Base-by-base conservation (phyloP, 2,888 invertebrate species). In the Malacosoma neustria region DNA sequence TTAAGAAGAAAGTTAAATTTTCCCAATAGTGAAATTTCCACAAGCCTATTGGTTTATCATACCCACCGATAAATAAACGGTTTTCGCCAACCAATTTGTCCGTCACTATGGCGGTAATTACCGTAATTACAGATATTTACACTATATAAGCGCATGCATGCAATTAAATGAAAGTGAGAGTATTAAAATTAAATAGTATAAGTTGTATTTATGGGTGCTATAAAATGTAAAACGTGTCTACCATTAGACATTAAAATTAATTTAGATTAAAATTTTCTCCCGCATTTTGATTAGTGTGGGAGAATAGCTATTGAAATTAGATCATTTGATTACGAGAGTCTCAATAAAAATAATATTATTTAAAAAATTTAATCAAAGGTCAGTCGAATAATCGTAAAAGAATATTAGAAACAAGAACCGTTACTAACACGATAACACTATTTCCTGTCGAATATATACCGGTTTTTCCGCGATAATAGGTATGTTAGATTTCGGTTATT, bases 361-460 rank as follows among this genome's bases (percentile, higher is more conserved):
- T 15, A 15, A 22, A 22, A 22, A 5, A 4, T 22, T 7, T 7
- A 22, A 22, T 2, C 22, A 9, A 22, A 22, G 22, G 22, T 22
- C 22, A 22, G 9, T 4, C 22, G 22, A 9, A 30, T 42, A 38
- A 37, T 40, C 37, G 41, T 13, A 35, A 40, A 41, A 36, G 46
- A 36, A 33, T 40, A 7, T 22, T 22, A 22, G 22, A 22, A 43
- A 43, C 46, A 49, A 34, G 36, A 55, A 49, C 54, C 47, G 57
- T 50, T 58, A 53, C 35, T 22, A 49, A 54, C 39, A 37, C 44
- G 53, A 54, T 55, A 60, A 48, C 51, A 52, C 47, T 40, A 43
- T 62, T 63, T 63, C 63, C 63, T 60, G 61, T 49, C 46, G 48
- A 50, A 46, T 39, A 39, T 42, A 22, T 43, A 47, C 45, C 45